Percentiles rank a stretch among this genome's conserved stretches.
Evolutionary conservation across 1,140 invertebrate genomes (phyloP).

Genomic region (Pseudomyrmex gracilis): DNA sequence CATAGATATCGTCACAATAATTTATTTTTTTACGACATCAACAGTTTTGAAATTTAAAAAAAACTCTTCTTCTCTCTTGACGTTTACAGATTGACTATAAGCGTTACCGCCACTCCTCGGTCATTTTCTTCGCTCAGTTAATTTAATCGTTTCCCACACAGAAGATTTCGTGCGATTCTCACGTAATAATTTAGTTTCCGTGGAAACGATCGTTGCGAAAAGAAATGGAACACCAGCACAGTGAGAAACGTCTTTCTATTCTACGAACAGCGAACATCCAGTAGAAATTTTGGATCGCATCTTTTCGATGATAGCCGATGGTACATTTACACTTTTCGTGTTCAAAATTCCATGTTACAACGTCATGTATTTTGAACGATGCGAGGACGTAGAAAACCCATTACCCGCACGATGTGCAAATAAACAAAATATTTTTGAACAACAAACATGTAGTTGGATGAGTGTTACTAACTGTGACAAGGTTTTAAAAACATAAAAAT

Average conservation of each 20-base stretch:
- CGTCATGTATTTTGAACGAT: not conserved
- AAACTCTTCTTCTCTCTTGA: not conserved
- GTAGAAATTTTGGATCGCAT: conserved; percentile 41
- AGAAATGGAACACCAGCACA: conserved; percentile 49
- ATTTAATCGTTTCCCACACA: conserved; percentile 37
- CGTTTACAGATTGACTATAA: conserved; percentile 16
- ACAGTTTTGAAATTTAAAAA: not conserved
- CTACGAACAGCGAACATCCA: conserved; percentile 50
- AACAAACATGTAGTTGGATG: not conserved
- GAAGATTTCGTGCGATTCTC: conserved; percentile 25
- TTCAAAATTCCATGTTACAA: conserved; percentile 14
- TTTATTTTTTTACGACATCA: not conserved
- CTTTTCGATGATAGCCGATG: conserved; percentile 13
- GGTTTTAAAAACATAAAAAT: no score
- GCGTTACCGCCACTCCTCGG: not conserved
- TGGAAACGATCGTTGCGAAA: conserved; percentile 38
- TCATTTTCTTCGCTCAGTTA: conserved; percentile 33
- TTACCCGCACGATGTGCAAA: not conserved
- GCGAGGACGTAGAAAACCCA: not conserved
- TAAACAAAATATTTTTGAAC: conserved; percentile 6
- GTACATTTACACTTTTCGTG: conserved; percentile 2
- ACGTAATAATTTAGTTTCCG: conserved; percentile 38
- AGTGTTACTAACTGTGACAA: not conserved
- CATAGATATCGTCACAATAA: conserved; percentile 2
- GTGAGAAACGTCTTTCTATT: conserved; percentile 54